Conservation (phyloP, 2,888 invertebrate species). For the Dryobota labecula region DNA sequence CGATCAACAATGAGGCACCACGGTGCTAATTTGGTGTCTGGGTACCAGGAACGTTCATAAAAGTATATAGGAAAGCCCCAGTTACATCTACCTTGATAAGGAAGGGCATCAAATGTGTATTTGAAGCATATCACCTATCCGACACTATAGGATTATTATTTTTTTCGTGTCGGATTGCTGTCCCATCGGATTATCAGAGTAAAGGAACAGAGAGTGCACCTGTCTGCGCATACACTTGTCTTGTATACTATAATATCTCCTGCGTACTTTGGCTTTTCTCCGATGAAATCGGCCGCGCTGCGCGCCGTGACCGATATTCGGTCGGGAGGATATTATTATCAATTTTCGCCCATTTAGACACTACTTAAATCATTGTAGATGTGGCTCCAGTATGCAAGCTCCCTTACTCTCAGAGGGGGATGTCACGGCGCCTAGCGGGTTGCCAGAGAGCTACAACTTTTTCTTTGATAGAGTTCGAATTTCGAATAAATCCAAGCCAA, state of each 20-base stretch:
- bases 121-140: neutral
- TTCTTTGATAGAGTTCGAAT: slow-evolving; percentile 89
- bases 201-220: neutral
- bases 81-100: neutral
- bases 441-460: slow-evolving; percentile 85
- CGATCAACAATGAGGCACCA: neutral
- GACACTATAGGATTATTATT: neutral
- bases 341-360: neutral
- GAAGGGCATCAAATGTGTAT: neutral
- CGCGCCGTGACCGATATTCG: neutral
- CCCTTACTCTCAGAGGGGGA: slow-evolving; percentile 67
- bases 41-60: neutral
- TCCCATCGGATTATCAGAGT: neutral
- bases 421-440: slow-evolving; percentile 82
- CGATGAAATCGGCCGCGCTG: neutral
- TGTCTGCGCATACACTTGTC: too few species aligned
- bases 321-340: neutral
- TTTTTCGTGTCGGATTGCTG: neutral
- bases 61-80: neutral
- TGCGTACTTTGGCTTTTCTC: neutral
- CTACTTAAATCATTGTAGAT: slow-evolving; percentile 18
- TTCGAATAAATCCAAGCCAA: slow-evolving; percentile 85
- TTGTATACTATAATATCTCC: too few species aligned
- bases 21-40: slow-evolving; percentile 1
- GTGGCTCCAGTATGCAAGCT: slow-evolving; percentile 60